Conservation (phyloP, 1,140 invertebrate genomes). For the Hyles vespertilio region DNA sequence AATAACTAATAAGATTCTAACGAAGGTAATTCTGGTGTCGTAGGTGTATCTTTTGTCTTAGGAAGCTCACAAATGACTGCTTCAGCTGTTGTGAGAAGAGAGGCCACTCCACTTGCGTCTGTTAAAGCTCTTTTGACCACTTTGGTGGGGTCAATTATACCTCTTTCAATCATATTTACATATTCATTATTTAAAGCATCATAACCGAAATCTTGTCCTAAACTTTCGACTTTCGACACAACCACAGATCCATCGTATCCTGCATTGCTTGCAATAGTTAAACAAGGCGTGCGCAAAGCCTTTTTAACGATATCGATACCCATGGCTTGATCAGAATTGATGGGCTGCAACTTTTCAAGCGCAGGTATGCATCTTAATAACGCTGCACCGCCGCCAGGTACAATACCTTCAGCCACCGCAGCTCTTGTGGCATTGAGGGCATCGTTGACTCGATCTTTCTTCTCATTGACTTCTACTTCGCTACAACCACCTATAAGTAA, state of each 20-base stretch:
- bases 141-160: conserved; percentile 97
- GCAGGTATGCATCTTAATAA: conserved; percentile 39
- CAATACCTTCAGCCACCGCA: conserved; percentile 50
- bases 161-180: conserved; percentile 91
- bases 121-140: conserved; percentile 91
- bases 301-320: conserved; percentile 83
- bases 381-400: conserved; percentile 53
- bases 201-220: conserved; percentile 85
- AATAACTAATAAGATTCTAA: too few relatives aligned
- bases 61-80: conserved; percentile 81
- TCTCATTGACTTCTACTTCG: conserved; percentile 49
- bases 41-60: conserved; percentile 43
- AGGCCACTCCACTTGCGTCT: conserved; percentile 91
- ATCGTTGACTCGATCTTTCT: conserved; percentile 51
- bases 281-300: conserved; percentile 83
- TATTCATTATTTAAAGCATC: conserved; percentile 92
- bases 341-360: conserved; percentile 26
- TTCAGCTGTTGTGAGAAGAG: conserved; percentile 86
- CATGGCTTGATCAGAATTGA: conserved; percentile 36
- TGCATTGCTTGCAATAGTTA: conserved; percentile 93
- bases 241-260: conserved; percentile 91
- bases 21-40: neutral
- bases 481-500: conserved; percentile 41
- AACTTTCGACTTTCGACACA: conserved; percentile 86
- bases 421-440: conserved; percentile 45